A percentile compares a stretch with the other conserved stretches of the same genome.
Conservation (phyloP, 2,888 invertebrate genomes). For the Penaeus monodon region DNA sequence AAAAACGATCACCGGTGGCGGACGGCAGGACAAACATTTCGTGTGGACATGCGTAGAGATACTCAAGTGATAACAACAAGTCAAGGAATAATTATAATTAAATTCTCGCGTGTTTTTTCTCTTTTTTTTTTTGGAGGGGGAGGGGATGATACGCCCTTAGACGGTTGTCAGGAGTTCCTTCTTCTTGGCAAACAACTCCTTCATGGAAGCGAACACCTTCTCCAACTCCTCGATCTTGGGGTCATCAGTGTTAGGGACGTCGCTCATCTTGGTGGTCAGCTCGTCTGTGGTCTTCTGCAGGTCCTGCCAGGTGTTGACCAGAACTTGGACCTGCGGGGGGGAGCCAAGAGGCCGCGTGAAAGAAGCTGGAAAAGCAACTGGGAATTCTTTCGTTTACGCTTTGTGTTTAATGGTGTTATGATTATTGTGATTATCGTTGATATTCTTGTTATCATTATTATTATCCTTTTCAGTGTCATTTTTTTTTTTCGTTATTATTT, state of each 20-base stretch:
- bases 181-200: conserved; percentile 65
- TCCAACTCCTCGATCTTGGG: conserved; percentile 64
- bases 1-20: too few relatives aligned
- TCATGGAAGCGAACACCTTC: conserved; percentile 61
- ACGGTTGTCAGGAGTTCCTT: conserved; percentile 63
- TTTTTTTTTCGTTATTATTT: too few relatives aligned
- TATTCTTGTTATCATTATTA: too few relatives aligned
- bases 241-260: conserved; percentile 58
- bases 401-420: too few relatives aligned
- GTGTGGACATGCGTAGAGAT: too few relatives aligned
- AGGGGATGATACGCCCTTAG: conserved; percentile 24
- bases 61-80: neutral
- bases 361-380: too few relatives aligned
- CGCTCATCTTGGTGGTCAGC: conserved; percentile 57
- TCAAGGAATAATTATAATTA: neutral
- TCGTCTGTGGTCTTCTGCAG: conserved; percentile 61
- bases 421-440: too few relatives aligned
- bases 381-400: too few relatives aligned
- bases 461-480: too few relatives aligned
- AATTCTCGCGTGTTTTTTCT: conserved; percentile 5
- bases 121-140: neutral
- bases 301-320: conserved; percentile 63
- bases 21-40: too few relatives aligned
- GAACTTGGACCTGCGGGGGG: conserved; percentile 44
- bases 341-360: too few relatives aligned